Evolutionary conservation across 2,113 vertebrate species (phyloP).

Genomic region (Cepphus grylle): DNA sequence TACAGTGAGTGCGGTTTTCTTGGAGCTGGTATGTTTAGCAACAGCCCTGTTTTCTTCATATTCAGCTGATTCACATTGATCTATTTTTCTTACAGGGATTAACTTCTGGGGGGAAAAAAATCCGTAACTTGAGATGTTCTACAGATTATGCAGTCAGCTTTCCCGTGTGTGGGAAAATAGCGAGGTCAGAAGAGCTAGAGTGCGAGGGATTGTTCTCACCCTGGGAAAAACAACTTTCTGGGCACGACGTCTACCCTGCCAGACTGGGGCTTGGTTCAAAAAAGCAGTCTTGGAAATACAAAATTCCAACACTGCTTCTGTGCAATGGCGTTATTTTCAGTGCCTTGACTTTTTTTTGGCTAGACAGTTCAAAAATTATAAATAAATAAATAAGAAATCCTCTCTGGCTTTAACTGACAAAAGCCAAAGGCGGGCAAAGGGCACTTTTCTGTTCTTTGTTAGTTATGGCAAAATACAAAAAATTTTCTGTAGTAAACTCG

Average conservation of each 20-base stretch:
- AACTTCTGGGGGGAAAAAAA: neutral
- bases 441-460: neutral
- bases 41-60: neutral
- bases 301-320: neutral
- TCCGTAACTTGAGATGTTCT: neutral
- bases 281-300: neutral
- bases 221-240: slow-evolving; percentile 22
- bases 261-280: neutral
- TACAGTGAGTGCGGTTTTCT: neutral
- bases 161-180: neutral
- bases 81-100: neutral
- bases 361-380: neutral
- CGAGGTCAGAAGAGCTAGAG: neutral
- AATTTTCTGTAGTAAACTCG: neutral
- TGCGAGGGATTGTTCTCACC: slow-evolving; percentile 1
- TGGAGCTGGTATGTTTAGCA: neutral
- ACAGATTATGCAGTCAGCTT: neutral
- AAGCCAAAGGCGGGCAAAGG: neutral
- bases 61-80: neutral
- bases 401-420: neutral
- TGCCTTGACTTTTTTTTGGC: neutral
- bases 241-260: neutral
- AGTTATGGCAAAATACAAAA: neutral
- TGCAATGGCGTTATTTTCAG: neutral
- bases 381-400: neutral